Evolutionary conservation across 2,888 invertebrate genomes (phyloP), one percentile per base, ranked within the genome.

Genomic region (Onchidella celtica): DNA sequence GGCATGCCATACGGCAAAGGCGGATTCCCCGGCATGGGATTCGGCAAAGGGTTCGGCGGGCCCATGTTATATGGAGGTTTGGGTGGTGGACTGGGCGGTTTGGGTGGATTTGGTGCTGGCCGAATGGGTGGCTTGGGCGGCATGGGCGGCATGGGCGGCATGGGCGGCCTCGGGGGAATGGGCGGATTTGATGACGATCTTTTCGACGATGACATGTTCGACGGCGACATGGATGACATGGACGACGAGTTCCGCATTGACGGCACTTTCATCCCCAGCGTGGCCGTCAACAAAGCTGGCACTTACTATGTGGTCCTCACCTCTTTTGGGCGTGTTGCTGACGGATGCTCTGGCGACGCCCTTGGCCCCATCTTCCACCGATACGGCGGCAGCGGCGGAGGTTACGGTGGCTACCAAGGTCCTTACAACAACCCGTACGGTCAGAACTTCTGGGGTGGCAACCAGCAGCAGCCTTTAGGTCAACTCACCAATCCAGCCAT

Each of bases 401-500:
- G 34, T 27, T 9, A 6, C n/a, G 69, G 69, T 21, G 57, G 57
- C 36, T 73, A 55, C 73, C 47, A 29, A 47, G 27, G n/a, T n/a
- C 24, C 24, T 24, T 21, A 24, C 36, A 24, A 74, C n/a, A 72
- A 47, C 72, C 24, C 34, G 21, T 40, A 34, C n/a, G 59, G 61
- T 3, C n/a, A 24, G 17, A 38, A 24, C 38, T n/a, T 29, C 34
- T n/a, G 55, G n/a, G 74, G 73, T 14, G 73, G 74, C 36, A 21
- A 27, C 59, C 29, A 57, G 29, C 29, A 57, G 29, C 59, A 59
- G n/a, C 74, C 74, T 2, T 9, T 74, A 1, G 74, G 74, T 2
- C 74, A 74, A 36, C 74, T 74, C 59, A n/a, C 27, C 32, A 74
- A 74, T 61, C 74, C 74, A 17, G 74, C 74, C 59, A 74, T 74